phyloP scores from a whole-genome alignment of 2,797 vertebrate genomes.

The Momotus momota region DNA sequence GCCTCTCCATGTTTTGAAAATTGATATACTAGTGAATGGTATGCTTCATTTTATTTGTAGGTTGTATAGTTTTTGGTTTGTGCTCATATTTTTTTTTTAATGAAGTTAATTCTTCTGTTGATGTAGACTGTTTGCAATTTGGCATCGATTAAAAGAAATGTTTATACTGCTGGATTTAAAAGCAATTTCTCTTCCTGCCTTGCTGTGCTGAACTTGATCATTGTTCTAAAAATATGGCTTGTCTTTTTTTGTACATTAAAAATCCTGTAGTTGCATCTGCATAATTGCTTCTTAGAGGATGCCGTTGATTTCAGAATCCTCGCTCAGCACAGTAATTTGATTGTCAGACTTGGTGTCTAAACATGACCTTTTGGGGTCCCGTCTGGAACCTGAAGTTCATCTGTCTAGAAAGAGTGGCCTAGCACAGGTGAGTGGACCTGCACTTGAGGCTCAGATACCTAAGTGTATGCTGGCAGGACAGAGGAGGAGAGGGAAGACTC shows the following conservation, averaged over 20 bases:
- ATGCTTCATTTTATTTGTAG: neutral
- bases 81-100: neutral
- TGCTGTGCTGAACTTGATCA: neutral
- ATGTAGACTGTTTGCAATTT: neutral
- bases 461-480: no score
- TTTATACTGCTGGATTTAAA: neutral
- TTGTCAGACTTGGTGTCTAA: neutral
- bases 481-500: neutral
- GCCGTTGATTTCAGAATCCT: neutral
- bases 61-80: neutral
- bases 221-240: neutral
- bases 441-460: neutral
- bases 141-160: neutral
- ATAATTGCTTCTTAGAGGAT: neutral
- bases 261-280: neutral
- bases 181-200: neutral
- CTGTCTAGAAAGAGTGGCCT: neutral
- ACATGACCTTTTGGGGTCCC: neutral
- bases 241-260: neutral
- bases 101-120: neutral
- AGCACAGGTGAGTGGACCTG: neutral
- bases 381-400: neutral
- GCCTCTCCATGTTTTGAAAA: neutral
- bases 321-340: neutral
- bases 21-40: neutral